Conservation (phyloP, 2,888 invertebrate genomes). For the Calliphora vomitoria region DNA sequence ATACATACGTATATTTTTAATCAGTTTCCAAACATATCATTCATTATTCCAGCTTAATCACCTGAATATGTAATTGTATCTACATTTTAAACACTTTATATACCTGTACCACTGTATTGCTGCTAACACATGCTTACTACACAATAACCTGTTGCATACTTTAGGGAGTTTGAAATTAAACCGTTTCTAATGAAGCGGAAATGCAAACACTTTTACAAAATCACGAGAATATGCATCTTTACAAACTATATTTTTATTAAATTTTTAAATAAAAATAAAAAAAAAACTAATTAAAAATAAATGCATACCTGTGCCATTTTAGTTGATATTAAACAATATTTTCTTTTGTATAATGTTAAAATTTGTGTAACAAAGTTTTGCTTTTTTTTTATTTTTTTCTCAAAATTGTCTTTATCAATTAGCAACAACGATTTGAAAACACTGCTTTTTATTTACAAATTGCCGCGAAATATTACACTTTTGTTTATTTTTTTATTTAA, state of each 20-base stretch:
- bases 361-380: neutral
- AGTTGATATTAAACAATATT: neutral
- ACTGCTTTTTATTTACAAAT: conserved; percentile 18
- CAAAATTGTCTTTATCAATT: neutral
- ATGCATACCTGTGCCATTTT: conserved; percentile 64
- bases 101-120: conserved; percentile 31
- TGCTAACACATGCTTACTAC: neutral
- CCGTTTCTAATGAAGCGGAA: conserved; percentile 28
- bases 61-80: neutral
- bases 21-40: no score
- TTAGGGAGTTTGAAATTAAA: conserved; percentile 36
- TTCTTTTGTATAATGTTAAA: neutral
- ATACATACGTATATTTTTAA: no score
- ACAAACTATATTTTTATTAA: neutral
- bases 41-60: no score
- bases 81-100: neutral
- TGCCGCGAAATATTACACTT: conserved; percentile 36
- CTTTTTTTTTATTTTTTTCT: neutral
- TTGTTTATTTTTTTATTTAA: conserved; percentile 30
- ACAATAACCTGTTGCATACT: conserved; percentile 67
- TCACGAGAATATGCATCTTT: neutral
- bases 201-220: conserved; percentile 8
- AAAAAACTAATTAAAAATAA: neutral
- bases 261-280: neutral
- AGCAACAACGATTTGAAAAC: neutral